These are phyloP conservation scores for Dynastes grantii DNA, from an alignment of 2,888 invertebrate species.

Conservation along the genomic window DNA sequence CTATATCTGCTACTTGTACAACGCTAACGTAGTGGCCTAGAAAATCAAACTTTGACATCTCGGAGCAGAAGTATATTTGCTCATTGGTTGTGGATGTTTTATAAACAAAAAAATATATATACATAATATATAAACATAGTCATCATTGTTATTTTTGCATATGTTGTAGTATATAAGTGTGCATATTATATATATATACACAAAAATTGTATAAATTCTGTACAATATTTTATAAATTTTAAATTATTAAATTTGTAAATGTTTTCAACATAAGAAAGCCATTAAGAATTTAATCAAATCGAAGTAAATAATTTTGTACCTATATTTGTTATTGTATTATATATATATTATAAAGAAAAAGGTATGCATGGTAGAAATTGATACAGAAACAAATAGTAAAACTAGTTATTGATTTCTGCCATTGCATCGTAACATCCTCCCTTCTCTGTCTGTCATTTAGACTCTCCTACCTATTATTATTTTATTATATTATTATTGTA, in stretches of 20 bases:
- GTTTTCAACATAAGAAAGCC: slow-evolving; percentile 57
- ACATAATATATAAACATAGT: slow-evolving; percentile 60
- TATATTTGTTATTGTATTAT: slow-evolving; percentile 59
- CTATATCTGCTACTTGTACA: slow-evolving; percentile 68
- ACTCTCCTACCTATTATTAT: slow-evolving; percentile 44
- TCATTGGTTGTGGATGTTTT: slow-evolving; percentile 64
- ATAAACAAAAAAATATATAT: slow-evolving; percentile 52
- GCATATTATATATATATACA: slow-evolving; percentile 60
- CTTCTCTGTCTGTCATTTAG: slow-evolving; percentile 40
- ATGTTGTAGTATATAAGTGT: slow-evolving; percentile 63
- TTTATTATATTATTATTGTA: slow-evolving; percentile 23
- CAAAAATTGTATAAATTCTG: slow-evolving; percentile 63
- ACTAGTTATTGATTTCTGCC: slow-evolving; percentile 19
- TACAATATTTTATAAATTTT: slow-evolving; percentile 69
- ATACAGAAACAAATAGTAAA: neutral
- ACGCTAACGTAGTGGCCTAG: slow-evolving; percentile 70
- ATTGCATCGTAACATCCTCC: slow-evolving; percentile 27
- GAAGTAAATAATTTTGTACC: slow-evolving; percentile 63
- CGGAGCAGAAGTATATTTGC: slow-evolving; percentile 46
- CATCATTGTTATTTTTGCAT: slow-evolving; percentile 70
- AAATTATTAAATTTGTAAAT: slow-evolving; percentile 68
- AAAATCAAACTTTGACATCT: slow-evolving; percentile 64
- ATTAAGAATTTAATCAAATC: slow-evolving; percentile 62
- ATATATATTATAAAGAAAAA: slow-evolving; percentile 49
- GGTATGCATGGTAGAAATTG: slow-evolving; percentile 22